Evolutionary conservation across 2,113 vertebrate genomes (phyloP), one percentile per base, ranked within the genome.

Genomic region (Sula dactylatra): DNA sequence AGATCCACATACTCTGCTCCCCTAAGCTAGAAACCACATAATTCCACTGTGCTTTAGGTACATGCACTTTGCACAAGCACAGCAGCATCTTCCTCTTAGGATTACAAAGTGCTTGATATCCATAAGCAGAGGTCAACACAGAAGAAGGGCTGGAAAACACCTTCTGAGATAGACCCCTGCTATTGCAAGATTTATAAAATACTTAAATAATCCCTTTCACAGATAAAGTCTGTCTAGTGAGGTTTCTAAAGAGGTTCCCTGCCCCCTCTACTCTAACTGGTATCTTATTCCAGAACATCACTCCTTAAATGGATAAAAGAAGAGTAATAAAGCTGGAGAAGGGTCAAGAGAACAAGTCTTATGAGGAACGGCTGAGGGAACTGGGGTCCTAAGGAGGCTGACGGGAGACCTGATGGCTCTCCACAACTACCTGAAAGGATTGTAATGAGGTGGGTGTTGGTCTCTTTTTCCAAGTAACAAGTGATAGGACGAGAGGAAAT

Each of bases 401-500:
- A 32, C 26, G 12, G 11, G 24, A 21, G 22, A 61, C 18, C 7
- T 72, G 47, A 54, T 32, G 1, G 4, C 22, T 47, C 54, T 50
- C 72, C 16, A 77, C 24, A 65, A 18, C 32, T 47, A 32, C 29
- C 32, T 47, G n/a, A 84, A 54, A 81, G 59, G 26, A 6, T 7
- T 31, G 20, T 16, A 90, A 9, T 0, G 2, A 54, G 14, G 19
- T 67, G 34, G 14, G 16, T 13, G 6, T 44, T 1, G 0, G 16
- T 13, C 16, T 62, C 27, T 79, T 88, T 10, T 88, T 14, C 31
- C 52, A 79, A 44, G 32, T 32, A 74, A 20, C 16, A 25, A 31
- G 38, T 0, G 0, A 31, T 1, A 70, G 22, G 8, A 65, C 6
- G 7, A 61, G 15, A 50, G 32, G 18, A 49, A 80, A 64, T 3